Evolutionary conservation across 2,797 vertebrate species (phyloP), one percentile per base, ranked within the genome.

Genomic region (Characodon lateralis): DNA sequence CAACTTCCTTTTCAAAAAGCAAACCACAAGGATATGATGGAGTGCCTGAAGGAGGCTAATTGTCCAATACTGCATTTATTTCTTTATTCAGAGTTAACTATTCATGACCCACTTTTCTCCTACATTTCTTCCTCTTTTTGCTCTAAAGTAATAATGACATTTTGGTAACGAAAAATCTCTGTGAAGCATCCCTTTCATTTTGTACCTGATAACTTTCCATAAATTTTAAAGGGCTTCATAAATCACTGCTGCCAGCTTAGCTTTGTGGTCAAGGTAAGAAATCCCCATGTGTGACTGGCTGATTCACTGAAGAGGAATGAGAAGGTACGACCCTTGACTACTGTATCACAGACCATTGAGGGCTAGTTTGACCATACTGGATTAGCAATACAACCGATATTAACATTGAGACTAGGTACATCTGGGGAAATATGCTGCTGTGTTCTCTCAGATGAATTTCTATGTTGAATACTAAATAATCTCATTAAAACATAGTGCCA

Each of bases 101-200:
- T 85, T 91, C 86, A 90, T 80, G 39, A 83, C 78, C 75, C 79
- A 88, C 82, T 92, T 92, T 91, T 88, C 88, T 85, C 82, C 82
- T 82, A 87, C 81, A 88, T 85, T 90, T 89, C 83, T 85, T 50
- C 72, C 78, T 77, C 85, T 83, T 84, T 89, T 83, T 80, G 74
- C 71, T 82, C 71, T 73, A 86, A 89, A 89, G 87, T 79, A 84
- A 88, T 87, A 88, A 91, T 88, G 87, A 90, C 83, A 87, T 90
- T 83, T 87, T 63, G 78, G 78, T 81, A n/a, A 65, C 77, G 69
- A 78, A 81, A 88, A 87, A 71, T 81, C 84, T 92, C 91, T 79
- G 81, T 91, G 88, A 94, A 93, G 86, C 93, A 88, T 93, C 78
- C 80, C 88, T 78, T 93, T 94, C 89, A 94, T 93, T 94, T 93